phyloP scores from a whole-genome alignment of 2,888 invertebrate genomes.

The Amphipoea lucens region DNA sequence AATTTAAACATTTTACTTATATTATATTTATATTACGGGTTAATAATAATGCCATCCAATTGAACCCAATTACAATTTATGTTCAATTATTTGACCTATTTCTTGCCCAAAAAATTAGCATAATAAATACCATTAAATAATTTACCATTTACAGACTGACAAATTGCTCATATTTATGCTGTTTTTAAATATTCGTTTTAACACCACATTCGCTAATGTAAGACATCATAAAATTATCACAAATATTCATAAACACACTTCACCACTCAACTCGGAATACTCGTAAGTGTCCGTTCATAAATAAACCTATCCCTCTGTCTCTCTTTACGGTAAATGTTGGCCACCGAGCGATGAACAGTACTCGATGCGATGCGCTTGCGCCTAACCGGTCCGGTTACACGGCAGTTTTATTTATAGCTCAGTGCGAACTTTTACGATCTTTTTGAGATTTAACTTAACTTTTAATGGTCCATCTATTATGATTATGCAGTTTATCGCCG shows the following conservation, averaged over 20 bases:
- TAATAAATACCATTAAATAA: neutral
- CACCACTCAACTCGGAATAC: neutral
- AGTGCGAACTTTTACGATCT: conserved; percentile 44
- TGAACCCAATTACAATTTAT: neutral
- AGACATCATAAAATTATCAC: neutral
- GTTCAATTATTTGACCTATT: neutral
- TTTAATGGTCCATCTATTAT: conserved; percentile 24
- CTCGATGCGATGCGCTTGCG: conserved; percentile 64
- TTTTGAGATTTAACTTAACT: conserved; percentile 31
- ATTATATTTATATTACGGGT: neutral
- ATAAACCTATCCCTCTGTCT: conserved; percentile 37
- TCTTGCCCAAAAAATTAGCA: too few species aligned
- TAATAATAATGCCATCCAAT: neutral
- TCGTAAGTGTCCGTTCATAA: conserved; percentile 3
- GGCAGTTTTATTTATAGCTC: conserved; percentile 64
- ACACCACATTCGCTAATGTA: neutral
- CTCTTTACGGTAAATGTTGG: conserved; percentile 48
- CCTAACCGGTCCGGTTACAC: conserved; percentile 63
- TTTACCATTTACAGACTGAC: neutral
- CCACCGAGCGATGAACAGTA: conserved; percentile 38
- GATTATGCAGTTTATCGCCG: neutral
- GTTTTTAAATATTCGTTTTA: neutral
- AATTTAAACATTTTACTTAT: neutral
- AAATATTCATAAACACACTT: neutral
- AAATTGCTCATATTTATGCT: neutral